Conservation (phyloP, 2,113 vertebrate species). For the Stegastes partitus region DNA sequence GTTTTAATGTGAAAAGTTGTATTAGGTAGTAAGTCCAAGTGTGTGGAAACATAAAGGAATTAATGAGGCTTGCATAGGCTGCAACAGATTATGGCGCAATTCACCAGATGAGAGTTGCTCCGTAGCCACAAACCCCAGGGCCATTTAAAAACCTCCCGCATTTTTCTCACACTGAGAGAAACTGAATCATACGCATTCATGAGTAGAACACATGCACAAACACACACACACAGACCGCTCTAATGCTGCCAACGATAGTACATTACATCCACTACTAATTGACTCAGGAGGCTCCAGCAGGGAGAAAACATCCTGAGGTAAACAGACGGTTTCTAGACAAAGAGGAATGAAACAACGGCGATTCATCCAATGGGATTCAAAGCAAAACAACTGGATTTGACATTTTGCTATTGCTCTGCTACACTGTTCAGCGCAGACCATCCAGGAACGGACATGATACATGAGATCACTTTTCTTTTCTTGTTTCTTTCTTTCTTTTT, state of each 20-base stretch:
- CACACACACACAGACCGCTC: constrained; percentile 24
- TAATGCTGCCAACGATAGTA: constrained; percentile 57
- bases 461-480: constrained; percentile 19
- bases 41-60: constrained; percentile 47
- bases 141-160: constrained; percentile 64
- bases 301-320: constrained; percentile 70
- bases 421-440: constrained; percentile 26
- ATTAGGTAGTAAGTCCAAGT: constrained; percentile 12
- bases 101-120: constrained; percentile 67
- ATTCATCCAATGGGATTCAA: constrained; percentile 27
- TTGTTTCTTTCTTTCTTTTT: not conserved
- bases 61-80: constrained; percentile 62
- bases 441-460: constrained; percentile 9
- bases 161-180: constrained; percentile 62
- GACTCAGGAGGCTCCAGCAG: constrained; percentile 63
- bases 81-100: constrained; percentile 72
- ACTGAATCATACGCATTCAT: constrained; percentile 48
- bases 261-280: constrained; percentile 73
- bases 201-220: constrained; percentile 20
- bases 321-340: constrained; percentile 60
- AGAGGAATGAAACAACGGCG: constrained; percentile 39
- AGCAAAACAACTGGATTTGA: constrained; percentile 44
- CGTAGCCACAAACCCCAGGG: constrained; percentile 67
- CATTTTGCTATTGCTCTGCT: constrained; percentile 32
- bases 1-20: constrained; percentile 13